phyloP scores from a whole-genome alignment of 2,797 vertebrate species.

The Bovichtus diacanthus region DNA sequence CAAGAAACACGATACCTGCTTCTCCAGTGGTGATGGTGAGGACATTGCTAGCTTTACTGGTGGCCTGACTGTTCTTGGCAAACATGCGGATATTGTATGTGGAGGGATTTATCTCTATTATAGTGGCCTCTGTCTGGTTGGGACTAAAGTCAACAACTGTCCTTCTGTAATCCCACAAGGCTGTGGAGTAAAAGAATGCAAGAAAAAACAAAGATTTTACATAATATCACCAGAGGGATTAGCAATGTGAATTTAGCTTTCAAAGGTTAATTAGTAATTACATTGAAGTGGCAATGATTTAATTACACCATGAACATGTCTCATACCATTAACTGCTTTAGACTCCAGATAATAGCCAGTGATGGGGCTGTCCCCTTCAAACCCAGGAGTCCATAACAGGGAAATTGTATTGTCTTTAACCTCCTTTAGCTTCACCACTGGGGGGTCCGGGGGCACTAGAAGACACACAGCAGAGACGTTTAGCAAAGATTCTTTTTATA shows the following conservation, averaged over 20 bases:
- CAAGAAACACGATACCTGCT: slow-evolving; percentile 55
- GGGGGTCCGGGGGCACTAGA: slow-evolving; percentile 69
- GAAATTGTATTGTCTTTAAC: slow-evolving; percentile 59
- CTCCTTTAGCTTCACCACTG: slow-evolving; percentile 62
- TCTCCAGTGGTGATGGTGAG: slow-evolving; percentile 72
- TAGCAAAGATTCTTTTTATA: background rate
- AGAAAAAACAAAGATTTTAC: background rate
- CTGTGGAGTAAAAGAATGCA: slow-evolving; percentile 33
- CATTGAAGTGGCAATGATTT: background rate
- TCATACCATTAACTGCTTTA: slow-evolving; percentile 70
- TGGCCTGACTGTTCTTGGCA: slow-evolving; percentile 63
- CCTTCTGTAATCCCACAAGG: slow-evolving; percentile 71
- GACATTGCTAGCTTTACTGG: slow-evolving; percentile 74
- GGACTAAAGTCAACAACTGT: slow-evolving; percentile 61
- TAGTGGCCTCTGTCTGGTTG: slow-evolving; percentile 66
- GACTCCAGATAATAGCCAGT: slow-evolving; percentile 72
- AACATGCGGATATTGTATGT: slow-evolving; percentile 81
- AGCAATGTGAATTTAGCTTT: background rate
- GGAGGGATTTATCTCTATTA: slow-evolving; percentile 73
- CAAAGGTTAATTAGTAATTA: slow-evolving; percentile 5
- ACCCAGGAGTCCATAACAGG: slow-evolving; percentile 71
- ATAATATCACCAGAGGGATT: background rate
- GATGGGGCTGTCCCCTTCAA: slow-evolving; percentile 66
- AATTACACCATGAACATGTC: background rate
- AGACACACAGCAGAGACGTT: background rate